Base-by-base conservation (phyloP, 2,113 vertebrate species). In the Oreochromis niloticus region DNA sequence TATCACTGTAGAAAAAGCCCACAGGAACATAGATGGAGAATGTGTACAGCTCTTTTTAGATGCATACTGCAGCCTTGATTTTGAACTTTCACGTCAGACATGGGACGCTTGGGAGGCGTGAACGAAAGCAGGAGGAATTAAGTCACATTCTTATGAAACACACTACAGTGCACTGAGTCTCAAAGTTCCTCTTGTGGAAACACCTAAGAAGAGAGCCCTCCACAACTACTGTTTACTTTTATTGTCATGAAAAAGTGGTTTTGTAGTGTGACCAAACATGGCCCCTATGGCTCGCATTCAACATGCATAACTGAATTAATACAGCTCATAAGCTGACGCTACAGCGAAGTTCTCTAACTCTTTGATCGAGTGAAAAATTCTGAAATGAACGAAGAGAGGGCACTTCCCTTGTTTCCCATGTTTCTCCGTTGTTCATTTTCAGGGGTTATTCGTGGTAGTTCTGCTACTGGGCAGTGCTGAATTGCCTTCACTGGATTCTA, bases 1-100 rank as follows among this genome's bases (percentile, higher is more conserved):
- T 68, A 57, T 93, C 88, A 88, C 93, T 95, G 92, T 92, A 92
- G 82, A 91, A 92, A 39, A 95, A 93, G 91, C 91, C 90, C 88
- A 93, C 87, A 54, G 91, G 90, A 84, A 92, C 95, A 93, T 88
- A 94, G 93, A 94, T 91, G 12, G 55, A 79, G 75, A 92, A 93
- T 89, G 87, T 95, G 95, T 95, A 94, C 90, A 94, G 91, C 91
- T 63, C 57, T 84, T 91, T 91, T 85, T 27, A 88, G 61, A 89
- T 80, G 34, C 73, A 82, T 66, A 52, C 66, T 36, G 52, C 84
- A 87, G 66, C 84, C 50, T 61, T 78, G 24, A 88, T 50, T 61
- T 84, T 59, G 68, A 91, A 83, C 57, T 82, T 82, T 83, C 27
- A 87, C 11, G 75, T 34, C 36, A 56, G 85, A 61, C 19, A 68